Conservation (phyloP, 2,888 invertebrate species). For the Papilio gigon region DNA sequence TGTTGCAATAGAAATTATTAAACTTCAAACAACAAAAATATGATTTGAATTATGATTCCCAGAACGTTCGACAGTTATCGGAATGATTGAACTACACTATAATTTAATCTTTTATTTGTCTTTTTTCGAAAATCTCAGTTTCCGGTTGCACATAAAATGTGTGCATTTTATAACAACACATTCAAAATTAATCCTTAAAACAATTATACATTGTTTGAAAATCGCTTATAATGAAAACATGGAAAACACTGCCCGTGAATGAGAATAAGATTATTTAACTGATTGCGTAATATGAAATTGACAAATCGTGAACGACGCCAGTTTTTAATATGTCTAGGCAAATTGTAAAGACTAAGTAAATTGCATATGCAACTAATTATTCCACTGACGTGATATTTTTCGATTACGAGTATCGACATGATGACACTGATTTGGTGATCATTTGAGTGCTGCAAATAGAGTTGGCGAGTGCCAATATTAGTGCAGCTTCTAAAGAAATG, state of each 20-base stretch:
- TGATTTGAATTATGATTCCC: not conserved
- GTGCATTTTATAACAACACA: not conserved
- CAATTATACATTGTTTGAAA: not conserved
- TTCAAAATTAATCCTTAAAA: constrained; percentile 20
- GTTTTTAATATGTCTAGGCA: not conserved
- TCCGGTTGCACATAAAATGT: constrained; percentile 9
- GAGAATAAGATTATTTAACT: constrained; percentile 18
- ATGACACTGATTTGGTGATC: too few species aligned
- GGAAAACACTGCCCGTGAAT: constrained; percentile 6
- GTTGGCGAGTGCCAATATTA: not conserved
- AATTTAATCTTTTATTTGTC: constrained; percentile 14
- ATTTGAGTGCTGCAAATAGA: not conserved
- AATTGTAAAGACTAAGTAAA: too few species aligned
- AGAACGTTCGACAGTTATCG: not conserved
- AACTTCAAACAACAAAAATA: not conserved
- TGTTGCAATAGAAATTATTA: not conserved
- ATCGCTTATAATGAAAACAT: constrained; percentile 3
- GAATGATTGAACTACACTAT: not conserved
- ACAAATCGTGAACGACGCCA: not conserved
- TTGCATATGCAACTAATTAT: too few species aligned
- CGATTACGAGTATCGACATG: too few species aligned
- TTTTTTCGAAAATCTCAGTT: constrained; percentile 18
- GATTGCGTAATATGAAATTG: not conserved
- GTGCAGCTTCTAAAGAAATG: not conserved
- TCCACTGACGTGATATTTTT: too few species aligned